Conservation (phyloP, 2,113 vertebrate genomes). For the Anguilla japonica region DNA sequence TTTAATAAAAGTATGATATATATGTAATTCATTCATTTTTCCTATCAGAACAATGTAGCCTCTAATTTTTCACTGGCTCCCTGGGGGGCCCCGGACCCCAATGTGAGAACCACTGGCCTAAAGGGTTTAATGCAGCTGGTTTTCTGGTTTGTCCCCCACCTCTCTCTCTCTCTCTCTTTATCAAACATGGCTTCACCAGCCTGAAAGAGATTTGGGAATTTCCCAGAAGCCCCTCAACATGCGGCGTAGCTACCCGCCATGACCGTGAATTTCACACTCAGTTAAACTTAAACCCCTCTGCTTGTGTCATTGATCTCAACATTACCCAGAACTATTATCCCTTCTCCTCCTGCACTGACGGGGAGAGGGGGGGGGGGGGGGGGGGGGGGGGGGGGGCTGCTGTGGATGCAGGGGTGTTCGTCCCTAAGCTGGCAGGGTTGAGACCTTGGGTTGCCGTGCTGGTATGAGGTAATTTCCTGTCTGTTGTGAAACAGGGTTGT, state of each 20-base stretch:
- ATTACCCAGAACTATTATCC: neutral
- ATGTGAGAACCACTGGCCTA: too few species aligned
- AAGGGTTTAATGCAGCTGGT: neutral
- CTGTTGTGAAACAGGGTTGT: neutral
- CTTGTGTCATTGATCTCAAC: neutral
- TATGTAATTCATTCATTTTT: too few species aligned
- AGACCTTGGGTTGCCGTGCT: neutral
- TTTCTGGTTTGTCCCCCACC: neutral
- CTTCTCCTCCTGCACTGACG: neutral
- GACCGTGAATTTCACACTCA: neutral
- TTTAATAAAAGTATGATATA: too few species aligned
- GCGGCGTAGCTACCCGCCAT: neutral
- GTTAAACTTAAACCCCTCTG: constrained; percentile 1
- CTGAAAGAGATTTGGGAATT: neutral
- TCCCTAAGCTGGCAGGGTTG: neutral
- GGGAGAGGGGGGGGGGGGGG: neutral
- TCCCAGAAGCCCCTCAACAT: neutral
- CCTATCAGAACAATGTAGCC: too few species aligned
- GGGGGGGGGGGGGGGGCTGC: neutral
- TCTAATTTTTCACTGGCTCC: too few species aligned
- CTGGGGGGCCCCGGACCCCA: too few species aligned
- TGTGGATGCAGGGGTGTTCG: neutral
- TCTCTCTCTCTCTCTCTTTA: neutral
- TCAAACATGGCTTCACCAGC: neutral
- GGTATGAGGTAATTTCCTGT: neutral